Conservation (phyloP, 2,888 invertebrate genomes). For the Agrotis puta region DNA sequence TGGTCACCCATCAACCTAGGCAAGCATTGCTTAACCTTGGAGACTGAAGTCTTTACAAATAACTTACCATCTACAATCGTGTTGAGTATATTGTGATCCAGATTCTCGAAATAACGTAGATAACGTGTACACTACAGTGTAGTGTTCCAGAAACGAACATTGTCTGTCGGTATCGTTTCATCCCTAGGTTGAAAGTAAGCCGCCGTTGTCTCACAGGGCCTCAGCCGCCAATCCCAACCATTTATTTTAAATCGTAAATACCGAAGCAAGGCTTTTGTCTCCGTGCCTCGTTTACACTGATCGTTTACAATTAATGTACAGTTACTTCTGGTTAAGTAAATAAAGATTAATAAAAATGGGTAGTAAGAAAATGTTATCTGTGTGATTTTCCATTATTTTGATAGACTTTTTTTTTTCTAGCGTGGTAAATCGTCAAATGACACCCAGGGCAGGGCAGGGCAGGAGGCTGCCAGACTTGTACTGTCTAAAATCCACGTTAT, state of each 20-base stretch:
- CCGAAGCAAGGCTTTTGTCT: constrained; percentile 76
- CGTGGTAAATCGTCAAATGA: no score
- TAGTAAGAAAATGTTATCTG: no score
- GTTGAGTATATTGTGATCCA: background rate
- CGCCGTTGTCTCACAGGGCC: constrained; percentile 69
- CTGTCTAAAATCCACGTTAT: no score
- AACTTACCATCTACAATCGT: background rate
- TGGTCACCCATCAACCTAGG: no score
- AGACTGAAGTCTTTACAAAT: no score
- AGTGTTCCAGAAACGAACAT: constrained; percentile 15
- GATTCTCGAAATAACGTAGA: background rate
- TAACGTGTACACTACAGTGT: constrained; percentile 11
- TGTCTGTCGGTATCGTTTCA: constrained; percentile 38
- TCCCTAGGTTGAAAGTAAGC: constrained; percentile 32
- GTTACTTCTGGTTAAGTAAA: no score
- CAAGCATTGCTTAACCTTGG: no score
- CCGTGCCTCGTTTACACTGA: constrained; percentile 69
- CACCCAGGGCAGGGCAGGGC: no score
- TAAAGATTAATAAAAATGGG: no score
- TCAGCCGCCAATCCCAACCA: constrained; percentile 77
- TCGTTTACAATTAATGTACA: background rate
- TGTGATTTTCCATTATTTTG: no score
- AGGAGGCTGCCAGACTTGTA: no score
- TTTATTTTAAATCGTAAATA: constrained; percentile 86
- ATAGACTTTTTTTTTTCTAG: no score